Evolutionary conservation across 2,797 vertebrate species (phyloP), one percentile per base, ranked within the genome.

Genomic region (Propithecus deckenii): DNA sequence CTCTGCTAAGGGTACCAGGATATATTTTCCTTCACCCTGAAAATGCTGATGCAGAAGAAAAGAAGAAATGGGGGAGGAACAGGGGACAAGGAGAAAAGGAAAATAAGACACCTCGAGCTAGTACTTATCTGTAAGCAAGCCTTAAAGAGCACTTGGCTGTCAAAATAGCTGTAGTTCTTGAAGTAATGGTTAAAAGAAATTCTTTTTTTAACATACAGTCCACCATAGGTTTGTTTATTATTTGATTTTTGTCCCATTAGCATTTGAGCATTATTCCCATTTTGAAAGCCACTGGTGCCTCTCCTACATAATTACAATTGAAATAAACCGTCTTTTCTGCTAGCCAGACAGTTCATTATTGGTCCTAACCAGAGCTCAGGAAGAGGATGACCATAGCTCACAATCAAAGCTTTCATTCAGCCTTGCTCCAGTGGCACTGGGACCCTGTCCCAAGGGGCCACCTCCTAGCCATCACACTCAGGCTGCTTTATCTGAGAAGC

Each of bases 331-430:
- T 93, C 79, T 67, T 88, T 30, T 11, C 35, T 48, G 5, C 1
- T 23, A 46, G 43, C 20, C 14, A 32, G 89, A 95, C 92, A 32
- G 63, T 79, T 96, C 89, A 81, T 61, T 78, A 59, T 81, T 89
- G 85, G 50, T 94, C 87, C 92, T 94, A 96, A 48, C 83, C 89
- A 71, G 96, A 97, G 89, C 91, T 95, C 90, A 87, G 74, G 90
- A 65, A 50, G 90, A 95, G 93, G 85, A 98, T 97, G 91, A 96
- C 91, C 0, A 7, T 9, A 81, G 72, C 79, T 97, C 72, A 69
- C 85, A 81, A 75, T 7, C 61, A 86, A 88, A 97, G 93, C 94
- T 98, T 96, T 97, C 32, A 97, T 96, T 97, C 32, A 97, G 93
- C 86, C 50, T 96, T 92, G 35, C 41, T 94, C 72, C 86, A 25